Conservation (phyloP, 2,113 vertebrate genomes). For the Xiphophorus hellerii region DNA sequence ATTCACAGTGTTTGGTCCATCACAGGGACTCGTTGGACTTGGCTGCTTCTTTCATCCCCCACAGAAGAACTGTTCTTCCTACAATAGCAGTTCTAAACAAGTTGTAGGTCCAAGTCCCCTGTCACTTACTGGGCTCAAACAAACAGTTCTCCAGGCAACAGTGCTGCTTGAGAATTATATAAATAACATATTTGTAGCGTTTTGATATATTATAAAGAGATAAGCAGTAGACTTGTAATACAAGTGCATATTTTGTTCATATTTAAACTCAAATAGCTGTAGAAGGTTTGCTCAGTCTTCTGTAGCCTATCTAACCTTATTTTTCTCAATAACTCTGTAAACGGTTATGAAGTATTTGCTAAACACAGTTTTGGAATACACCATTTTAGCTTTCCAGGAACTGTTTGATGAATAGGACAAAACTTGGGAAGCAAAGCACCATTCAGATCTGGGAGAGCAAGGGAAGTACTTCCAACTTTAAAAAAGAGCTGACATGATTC, state of each 20-base stretch:
- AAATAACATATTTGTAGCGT: slow-evolving; percentile 37
- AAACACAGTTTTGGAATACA: slow-evolving; percentile 29
- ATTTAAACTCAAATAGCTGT: background rate
- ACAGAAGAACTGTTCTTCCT: slow-evolving; percentile 47
- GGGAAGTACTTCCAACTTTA: slow-evolving; percentile 54
- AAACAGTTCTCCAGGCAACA: slow-evolving; percentile 13
- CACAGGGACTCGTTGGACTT: slow-evolving; percentile 50
- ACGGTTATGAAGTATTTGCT: background rate
- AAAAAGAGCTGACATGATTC: slow-evolving; percentile 69
- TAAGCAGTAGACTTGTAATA: background rate
- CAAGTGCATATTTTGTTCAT: background rate
- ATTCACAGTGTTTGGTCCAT: slow-evolving; percentile 35
- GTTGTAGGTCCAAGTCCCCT: slow-evolving; percentile 40
- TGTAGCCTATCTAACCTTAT: background rate
- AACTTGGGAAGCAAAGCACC: slow-evolving; percentile 9
- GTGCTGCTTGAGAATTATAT: slow-evolving; percentile 24
- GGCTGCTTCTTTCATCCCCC: slow-evolving; percentile 51
- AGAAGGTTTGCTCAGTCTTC: background rate
- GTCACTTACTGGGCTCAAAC: slow-evolving; percentile 32
- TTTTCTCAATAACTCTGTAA: slow-evolving; percentile 12
- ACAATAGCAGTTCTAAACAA: slow-evolving; percentile 48
- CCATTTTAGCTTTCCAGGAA: slow-evolving; percentile 57
- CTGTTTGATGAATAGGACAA: slow-evolving; percentile 15
- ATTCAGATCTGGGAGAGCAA: slow-evolving; percentile 21
- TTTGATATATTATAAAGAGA: slow-evolving; percentile 21